Conservation (phyloP, 2,797 vertebrate species). For the Lutjanus argentimaculatus region DNA sequence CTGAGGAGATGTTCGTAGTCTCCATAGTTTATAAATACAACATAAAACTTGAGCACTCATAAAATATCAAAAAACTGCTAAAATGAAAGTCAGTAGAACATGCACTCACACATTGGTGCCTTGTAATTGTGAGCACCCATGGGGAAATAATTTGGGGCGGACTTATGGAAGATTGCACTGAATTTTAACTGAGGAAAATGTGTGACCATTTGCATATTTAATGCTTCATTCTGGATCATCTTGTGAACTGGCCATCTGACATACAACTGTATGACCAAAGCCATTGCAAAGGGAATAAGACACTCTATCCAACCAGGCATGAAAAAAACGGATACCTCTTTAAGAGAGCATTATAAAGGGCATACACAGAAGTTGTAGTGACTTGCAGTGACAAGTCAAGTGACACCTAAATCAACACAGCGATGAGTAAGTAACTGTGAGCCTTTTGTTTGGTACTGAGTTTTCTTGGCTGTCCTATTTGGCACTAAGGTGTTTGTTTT, state of each 20-base stretch:
- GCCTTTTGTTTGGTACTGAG: background rate
- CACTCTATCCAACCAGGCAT: too few relatives aligned
- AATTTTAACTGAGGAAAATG: slow-evolving; percentile 1
- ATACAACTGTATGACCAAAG: background rate
- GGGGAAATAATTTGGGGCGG: background rate
- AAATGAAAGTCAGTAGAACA: background rate
- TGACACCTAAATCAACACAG: background rate
- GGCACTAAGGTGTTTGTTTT: background rate
- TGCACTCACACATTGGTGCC: background rate
- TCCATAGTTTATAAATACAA: slow-evolving; percentile 7
- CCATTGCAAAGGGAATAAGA: background rate
- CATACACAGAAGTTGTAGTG: background rate
- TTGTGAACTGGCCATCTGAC: background rate
- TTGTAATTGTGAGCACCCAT: background rate
- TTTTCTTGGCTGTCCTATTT: background rate
- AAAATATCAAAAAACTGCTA: background rate
- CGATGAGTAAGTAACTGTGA: background rate
- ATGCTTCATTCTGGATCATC: background rate
- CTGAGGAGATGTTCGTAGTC: background rate
- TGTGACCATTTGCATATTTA: background rate
- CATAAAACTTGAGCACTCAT: background rate
- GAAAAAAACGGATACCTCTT: too few relatives aligned
- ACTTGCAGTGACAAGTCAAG: background rate
- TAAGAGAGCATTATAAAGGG: background rate
- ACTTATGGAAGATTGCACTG: background rate